Evolutionary conservation across 2,797 vertebrate genomes (phyloP), one percentile per base, ranked within the genome.

Genomic region (Scolopax bukidnonensis): DNA sequence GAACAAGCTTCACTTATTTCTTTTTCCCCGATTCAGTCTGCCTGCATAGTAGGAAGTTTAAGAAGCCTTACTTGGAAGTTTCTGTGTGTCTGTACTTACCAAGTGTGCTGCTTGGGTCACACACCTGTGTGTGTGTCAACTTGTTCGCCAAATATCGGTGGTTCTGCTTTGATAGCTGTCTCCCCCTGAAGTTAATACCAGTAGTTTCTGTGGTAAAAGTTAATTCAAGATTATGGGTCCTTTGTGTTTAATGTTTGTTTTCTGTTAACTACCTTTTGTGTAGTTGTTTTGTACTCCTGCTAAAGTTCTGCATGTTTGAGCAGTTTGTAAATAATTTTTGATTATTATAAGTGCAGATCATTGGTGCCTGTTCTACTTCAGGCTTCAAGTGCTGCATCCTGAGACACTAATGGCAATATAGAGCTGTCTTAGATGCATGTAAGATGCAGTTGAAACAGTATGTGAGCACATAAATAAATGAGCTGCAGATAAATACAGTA

Each of bases 201-300:
- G 21, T 32, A 28, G 13, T 59, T 57, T 50, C 54, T 71, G 4
- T 41, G 41, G 70, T 51, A 48, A 84, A 84, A 92, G 77, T 24
- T 69, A 38, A 63, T 45, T 86, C 54, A 41, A 43, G 63, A 54
- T 76, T 76, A 41, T 50, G 43, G 15, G 12, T 79, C 74, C 25
- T 90, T 93, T 84, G 43, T 92, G 59, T 74, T 79, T 75, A 45
- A 21, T 82, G 40, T 87, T 90, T 84, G 61, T 47, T 94, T 95
- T 84, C 59, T 76, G 5, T 63, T 87, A 77, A 50, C 53, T 87
- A 23, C 40, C n/a, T 76, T 85, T 59, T 43, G 21, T 65, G 25
- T 54, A 84, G 54, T 65, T 41, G 4, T 81, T 88, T 59, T 90
- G 50, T 90, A 30, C n/a, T 76, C 40, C 47, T 92, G 73, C 71